Conservation (phyloP, 2,113 vertebrate genomes). For the Lontra canadensis region DNA sequence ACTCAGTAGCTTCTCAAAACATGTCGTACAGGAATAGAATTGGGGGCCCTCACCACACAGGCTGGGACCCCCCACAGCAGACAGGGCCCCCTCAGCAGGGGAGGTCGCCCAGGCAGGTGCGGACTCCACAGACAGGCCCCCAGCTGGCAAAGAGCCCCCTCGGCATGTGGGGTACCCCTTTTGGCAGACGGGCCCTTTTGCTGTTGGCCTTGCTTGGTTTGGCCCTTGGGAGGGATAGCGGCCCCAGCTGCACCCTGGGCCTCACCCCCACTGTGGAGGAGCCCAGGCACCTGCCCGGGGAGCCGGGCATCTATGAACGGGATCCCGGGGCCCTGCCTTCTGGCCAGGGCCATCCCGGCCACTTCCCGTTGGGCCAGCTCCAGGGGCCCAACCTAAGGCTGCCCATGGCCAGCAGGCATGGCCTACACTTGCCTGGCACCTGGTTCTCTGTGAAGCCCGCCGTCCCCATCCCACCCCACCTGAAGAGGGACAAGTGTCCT, state of each 20-base stretch:
- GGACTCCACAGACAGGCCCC: too few species aligned
- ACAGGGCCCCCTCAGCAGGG: not conserved
- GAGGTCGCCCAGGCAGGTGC: not conserved
- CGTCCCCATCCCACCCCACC: not conserved
- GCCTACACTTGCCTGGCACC: not conserved
- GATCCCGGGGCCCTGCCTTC: fast-evolving
- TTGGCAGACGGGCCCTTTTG: not conserved
- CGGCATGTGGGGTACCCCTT: not conserved
- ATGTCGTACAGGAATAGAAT: fast-evolving
- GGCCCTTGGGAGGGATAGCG: not conserved
- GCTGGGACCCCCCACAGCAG: not conserved
- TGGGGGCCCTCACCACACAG: not conserved
- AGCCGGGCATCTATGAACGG: not conserved
- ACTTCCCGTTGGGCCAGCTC: not conserved
- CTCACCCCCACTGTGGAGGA: not conserved
- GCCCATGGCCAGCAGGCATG: fast-evolving
- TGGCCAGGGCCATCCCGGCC: not conserved
- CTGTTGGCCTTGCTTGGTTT: not conserved
- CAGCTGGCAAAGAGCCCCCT: not conserved
- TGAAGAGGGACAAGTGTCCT: fast-evolving
- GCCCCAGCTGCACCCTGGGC: not conserved
- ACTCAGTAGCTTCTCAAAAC: not conserved
- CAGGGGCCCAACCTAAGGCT: not conserved
- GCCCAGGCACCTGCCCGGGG: fast-evolving
- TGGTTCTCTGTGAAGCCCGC: fast-evolving